Evolutionary conservation across 2,888 invertebrate genomes (phyloP), one percentile per base, ranked within the genome.

Genomic region (Oscheius onirici): DNA sequence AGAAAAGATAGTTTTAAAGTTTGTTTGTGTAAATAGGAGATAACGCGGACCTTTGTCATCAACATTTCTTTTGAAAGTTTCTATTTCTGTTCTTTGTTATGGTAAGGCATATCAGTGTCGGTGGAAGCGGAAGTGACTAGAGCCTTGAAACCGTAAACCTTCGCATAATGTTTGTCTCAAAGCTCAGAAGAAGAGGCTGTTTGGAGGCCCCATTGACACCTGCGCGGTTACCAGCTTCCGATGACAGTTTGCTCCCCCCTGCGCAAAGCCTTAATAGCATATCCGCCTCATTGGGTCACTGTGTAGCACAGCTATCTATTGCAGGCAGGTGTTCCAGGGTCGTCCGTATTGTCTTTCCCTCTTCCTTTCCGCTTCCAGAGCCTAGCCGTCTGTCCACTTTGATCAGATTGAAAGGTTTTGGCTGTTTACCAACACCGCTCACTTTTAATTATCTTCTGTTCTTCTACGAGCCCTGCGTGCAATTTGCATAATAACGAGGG

Each of bases 361-460:
- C 26, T 24, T 22, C 22, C 22, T 49, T 10, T 22, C 22, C 49
- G 17, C 49, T 49, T 49, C 34, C 34, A 34, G 34, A 34, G 34
- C n/a, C n/a, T n/a, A 22, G 49, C 49, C 22, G 10, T 20, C 49
- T 17, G n/a, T n/a, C n/a, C 49, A 6, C 22, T 49, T 17, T n/a
- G n/a, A n/a, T n/a, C 20, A 49, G 49, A 3, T 34, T 34, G 34
- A 34, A 34, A 34, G 34, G 34, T 3, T 8, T 34, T 8, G 3
- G 34, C 8, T 34, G 34, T 34, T 34, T 34, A 34, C 34, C 34
- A 34, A 8, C 34, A 34, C 8, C 34, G 26, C 63, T 24, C 46
- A 46, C 63, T 63, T n/a, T 63, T 63, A 63, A 63, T 63, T 63
- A 63, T 63, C 49, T 63, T 63, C 63, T 63, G 63, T 63, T 63